These are phyloP conservation scores for Scylla paramamosain DNA, from an alignment of 1,140 invertebrate species.

Conservation along the genomic window DNA sequence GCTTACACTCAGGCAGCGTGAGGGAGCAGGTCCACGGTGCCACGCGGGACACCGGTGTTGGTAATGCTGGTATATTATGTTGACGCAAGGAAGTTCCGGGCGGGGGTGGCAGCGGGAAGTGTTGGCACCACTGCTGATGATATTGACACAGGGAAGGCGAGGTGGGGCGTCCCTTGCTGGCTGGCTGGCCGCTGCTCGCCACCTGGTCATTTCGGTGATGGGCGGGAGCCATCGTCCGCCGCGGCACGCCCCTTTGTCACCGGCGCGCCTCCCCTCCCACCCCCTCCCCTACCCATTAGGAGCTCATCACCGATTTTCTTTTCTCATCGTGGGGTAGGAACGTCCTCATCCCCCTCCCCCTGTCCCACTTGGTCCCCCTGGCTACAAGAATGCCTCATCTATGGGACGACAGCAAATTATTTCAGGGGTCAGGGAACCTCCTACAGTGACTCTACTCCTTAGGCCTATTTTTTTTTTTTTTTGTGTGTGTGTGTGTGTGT, in stretches of 20 bases:
- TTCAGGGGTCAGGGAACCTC: too few relatives aligned
- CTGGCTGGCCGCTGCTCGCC: background rate
- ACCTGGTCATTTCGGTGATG: background rate
- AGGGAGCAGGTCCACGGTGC: background rate
- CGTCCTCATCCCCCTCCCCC: too few relatives aligned
- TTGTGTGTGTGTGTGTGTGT: too few relatives aligned
- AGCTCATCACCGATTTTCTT: background rate
- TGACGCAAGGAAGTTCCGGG: background rate
- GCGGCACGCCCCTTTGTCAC: background rate
- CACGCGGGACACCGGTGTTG: background rate
- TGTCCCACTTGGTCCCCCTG: too few relatives aligned
- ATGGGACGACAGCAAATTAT: too few relatives aligned
- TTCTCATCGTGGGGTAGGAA: too few relatives aligned
- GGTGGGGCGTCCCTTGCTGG: background rate
- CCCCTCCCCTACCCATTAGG: background rate
- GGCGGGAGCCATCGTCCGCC: background rate
- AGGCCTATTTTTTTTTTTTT: too few relatives aligned
- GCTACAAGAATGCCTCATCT: too few relatives aligned
- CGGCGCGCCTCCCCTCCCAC: background rate
- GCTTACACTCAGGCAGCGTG: background rate
- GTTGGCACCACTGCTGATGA: conserved; percentile 18
- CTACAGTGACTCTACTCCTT: too few relatives aligned
- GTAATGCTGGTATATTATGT: background rate
- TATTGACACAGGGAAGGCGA: background rate
- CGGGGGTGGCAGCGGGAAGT: background rate